Evolutionary conservation across 1,140 invertebrate species (phyloP).

Genomic region (Cyphomyrmex costatus): DNA sequence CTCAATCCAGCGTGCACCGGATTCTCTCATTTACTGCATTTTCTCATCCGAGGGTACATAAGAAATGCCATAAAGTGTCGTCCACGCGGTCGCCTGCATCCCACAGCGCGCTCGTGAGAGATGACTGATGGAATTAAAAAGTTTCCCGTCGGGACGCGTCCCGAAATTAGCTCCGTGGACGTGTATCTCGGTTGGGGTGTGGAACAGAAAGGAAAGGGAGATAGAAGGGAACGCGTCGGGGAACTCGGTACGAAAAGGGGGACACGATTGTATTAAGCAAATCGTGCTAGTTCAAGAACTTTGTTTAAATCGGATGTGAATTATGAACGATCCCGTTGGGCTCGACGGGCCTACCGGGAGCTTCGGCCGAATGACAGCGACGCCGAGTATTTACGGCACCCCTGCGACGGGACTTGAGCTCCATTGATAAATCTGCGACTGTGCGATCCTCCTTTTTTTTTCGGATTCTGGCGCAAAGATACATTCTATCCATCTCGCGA

Average conservation of each 20-base stretch:
- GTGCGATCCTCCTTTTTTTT: conserved; percentile 41
- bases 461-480: conserved; percentile 14
- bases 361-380: conserved; percentile 58
- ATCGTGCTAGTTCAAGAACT: conserved; percentile 73
- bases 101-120: conserved; percentile 1
- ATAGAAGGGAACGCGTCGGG: background rate
- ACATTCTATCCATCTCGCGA: conserved; percentile 10
- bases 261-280: conserved; percentile 69
- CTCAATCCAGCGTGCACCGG: background rate
- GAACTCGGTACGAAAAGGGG: conserved; percentile 44
- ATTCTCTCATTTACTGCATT: background rate
- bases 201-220: background rate
- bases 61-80: conserved; percentile 32
- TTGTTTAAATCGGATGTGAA: conserved; percentile 76
- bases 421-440: conserved; percentile 73
- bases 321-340: conserved; percentile 72
- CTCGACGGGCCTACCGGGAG: conserved; percentile 61
- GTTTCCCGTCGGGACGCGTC: conserved; percentile 55
- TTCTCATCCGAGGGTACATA: conserved; percentile 12
- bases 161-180: conserved; percentile 57
- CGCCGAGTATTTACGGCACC: conserved; percentile 72
- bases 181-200: background rate
- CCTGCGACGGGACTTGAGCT: conserved; percentile 64
- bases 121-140: conserved; percentile 75
- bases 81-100: background rate